Percentiles rank a stretch among this genome's conserved stretches.
Evolutionary conservation across 2,113 vertebrate species (phyloP).

Genomic region (Elephas maximus): DNA sequence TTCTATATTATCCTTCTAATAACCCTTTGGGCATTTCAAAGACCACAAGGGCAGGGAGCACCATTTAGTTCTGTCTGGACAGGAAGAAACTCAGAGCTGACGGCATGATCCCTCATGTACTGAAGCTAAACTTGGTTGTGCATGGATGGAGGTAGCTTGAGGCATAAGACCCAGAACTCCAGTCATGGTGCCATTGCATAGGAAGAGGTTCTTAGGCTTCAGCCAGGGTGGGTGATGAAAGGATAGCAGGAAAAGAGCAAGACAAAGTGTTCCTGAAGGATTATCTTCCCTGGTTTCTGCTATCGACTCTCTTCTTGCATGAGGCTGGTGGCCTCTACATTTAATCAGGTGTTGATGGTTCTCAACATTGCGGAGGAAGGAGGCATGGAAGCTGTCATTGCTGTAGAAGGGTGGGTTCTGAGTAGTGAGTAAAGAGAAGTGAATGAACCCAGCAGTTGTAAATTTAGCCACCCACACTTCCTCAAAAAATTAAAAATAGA

Average conservation of each 20-base stretch:
- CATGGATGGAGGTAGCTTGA: not conserved
- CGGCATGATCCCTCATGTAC: not conserved
- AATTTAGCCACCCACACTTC: not conserved
- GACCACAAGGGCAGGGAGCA: not conserved
- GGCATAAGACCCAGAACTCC: not conserved
- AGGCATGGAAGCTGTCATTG: not conserved
- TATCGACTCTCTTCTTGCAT: not conserved
- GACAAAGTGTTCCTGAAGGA: not conserved
- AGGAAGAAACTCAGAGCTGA: not conserved
- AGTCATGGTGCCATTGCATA: not conserved
- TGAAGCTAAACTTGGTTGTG: not conserved
- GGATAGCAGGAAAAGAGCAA: not conserved
- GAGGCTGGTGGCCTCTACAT: not conserved
- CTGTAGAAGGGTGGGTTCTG: not conserved
- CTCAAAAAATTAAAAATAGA: conserved; percentile 46
- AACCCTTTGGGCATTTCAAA: not conserved
- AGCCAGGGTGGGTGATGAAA: not conserved
- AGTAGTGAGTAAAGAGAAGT: not conserved
- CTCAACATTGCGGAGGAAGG: not conserved
- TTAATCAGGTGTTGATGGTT: not conserved
- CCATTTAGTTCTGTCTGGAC: not conserved
- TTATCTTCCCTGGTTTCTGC: not conserved
- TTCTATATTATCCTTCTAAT: not conserved
- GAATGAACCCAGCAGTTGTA: not conserved
- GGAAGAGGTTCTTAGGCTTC: not conserved